Evolutionary conservation across 2,888 invertebrate species (phyloP).

Genomic region (Tetanocera ferruginea): DNA sequence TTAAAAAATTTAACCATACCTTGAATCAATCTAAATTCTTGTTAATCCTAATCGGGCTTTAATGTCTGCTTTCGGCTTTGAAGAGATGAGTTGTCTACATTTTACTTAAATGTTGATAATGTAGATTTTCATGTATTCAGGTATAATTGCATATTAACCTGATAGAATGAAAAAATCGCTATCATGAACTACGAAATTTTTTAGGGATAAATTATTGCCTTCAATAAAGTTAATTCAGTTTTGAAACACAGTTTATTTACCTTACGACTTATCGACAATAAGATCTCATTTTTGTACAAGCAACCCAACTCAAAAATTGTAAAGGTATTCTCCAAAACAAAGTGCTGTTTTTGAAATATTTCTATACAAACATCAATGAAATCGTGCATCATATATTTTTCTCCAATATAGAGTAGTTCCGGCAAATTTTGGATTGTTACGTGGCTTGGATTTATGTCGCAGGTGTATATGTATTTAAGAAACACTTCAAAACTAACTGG

Average conservation of each 20-base stretch:
- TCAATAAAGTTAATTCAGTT: not conserved
- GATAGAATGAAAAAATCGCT: not conserved
- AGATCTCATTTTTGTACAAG: slow-evolving; percentile 42
- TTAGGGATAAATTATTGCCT: not conserved
- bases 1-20: too few relatives aligned
- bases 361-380: slow-evolving; percentile 49
- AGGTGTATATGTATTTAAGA: slow-evolving; percentile 53
- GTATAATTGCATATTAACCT: too few relatives aligned
- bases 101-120: too few relatives aligned
- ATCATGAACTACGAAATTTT: not conserved
- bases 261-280: slow-evolving; percentile 32
- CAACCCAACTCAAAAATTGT: slow-evolving; percentile 53
- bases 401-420: slow-evolving; percentile 50
- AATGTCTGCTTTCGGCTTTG: too few relatives aligned
- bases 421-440: slow-evolving; percentile 31
- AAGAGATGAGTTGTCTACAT: too few relatives aligned
- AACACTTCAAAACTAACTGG: slow-evolving; percentile 52
- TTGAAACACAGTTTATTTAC: slow-evolving; percentile 11
- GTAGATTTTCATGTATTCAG: too few relatives aligned
- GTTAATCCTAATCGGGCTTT: too few relatives aligned
- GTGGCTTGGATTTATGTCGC: slow-evolving; percentile 49
- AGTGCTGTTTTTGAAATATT: slow-evolving; percentile 47
- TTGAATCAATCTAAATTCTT: too few relatives aligned
- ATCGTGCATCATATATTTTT: slow-evolving; percentile 51
- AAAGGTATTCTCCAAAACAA: slow-evolving; percentile 49